Evolutionary conservation across 2,797 vertebrate genomes (phyloP).

Genomic region (Microctenopoma lineatum): DNA sequence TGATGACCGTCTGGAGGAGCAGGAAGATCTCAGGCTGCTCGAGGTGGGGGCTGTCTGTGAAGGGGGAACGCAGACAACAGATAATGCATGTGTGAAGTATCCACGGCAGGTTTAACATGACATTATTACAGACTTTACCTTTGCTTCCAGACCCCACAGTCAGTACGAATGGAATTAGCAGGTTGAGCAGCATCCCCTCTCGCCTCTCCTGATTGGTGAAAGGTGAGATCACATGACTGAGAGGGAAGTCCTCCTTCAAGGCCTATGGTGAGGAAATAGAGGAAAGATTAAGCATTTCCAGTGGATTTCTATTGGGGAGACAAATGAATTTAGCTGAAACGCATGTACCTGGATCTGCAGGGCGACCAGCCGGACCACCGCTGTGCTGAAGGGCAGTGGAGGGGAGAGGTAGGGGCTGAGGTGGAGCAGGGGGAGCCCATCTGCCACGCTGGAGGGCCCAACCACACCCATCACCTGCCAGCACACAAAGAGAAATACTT

Average conservation of each 20-base stretch:
- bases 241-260: slow-evolving; percentile 98
- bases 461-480: slow-evolving; percentile 99
- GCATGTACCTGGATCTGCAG: slow-evolving; percentile 96
- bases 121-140: slow-evolving; percentile 79
- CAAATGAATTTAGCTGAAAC: neutral
- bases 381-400: slow-evolving; percentile 98
- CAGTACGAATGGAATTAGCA: slow-evolving; percentile 98
- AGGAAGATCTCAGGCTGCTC: slow-evolving; percentile 97
- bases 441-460: slow-evolving; percentile 98
- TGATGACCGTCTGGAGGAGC: slow-evolving; percentile 96
- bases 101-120: too few species aligned
- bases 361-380: slow-evolving; percentile 97
- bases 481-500: slow-evolving; percentile 69
- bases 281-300: neutral
- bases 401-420: slow-evolving; percentile 99
- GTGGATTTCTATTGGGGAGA: neutral
- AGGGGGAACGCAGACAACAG: neutral
- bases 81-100: neutral
- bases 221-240: slow-evolving; percentile 98
- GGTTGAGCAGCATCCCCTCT: slow-evolving; percentile 99
- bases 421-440: slow-evolving; percentile 98
- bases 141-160: slow-evolving; percentile 99
- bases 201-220: slow-evolving; percentile 99
- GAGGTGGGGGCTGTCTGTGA: slow-evolving; percentile 94
- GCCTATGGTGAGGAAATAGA: slow-evolving; percentile 82